A percentile compares a stretch with the other conserved stretches of the same genome.
Conservation (phyloP, 1,140 invertebrate genomes). For the Phenacoccus solenopsis region DNA sequence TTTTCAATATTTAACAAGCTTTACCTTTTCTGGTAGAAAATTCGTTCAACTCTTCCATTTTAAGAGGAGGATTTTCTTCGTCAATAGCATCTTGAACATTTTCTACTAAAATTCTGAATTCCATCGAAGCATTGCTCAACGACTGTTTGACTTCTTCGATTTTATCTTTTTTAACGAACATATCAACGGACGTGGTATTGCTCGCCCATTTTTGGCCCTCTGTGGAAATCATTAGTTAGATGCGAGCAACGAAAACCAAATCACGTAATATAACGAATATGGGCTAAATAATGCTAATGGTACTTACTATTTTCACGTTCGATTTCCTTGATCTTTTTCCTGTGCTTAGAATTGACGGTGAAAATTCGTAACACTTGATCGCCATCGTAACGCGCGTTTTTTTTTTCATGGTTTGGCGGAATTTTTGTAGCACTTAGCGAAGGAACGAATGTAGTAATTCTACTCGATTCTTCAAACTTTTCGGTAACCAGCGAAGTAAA, state of each 20-base stretch:
- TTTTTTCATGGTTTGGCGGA: neutral
- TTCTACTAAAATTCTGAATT: conserved; percentile 51
- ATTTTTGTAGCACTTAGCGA: neutral
- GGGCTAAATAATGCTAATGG: too few relatives aligned
- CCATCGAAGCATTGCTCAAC: conserved; percentile 32
- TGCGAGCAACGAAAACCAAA: too few relatives aligned
- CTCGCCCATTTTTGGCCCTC: conserved; percentile 27
- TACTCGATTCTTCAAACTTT: neutral
- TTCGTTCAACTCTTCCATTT: conserved; percentile 44
- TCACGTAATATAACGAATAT: too few relatives aligned
- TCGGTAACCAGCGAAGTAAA: neutral
- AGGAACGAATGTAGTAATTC: neutral
- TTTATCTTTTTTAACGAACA: conserved; percentile 26
- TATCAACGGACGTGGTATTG: conserved; percentile 26
- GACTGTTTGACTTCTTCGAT: conserved; percentile 24
- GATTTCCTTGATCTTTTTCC: conserved; percentile 23
- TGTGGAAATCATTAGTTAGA: conserved; percentile 22
- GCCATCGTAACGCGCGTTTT: conserved; percentile 23
- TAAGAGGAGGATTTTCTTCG: conserved; percentile 55
- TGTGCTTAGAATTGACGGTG: conserved; percentile 19
- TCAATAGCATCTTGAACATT: conserved; percentile 63
- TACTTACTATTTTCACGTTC: conserved; percentile 25
- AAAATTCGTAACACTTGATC: conserved; percentile 25
- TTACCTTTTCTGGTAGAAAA: conserved; percentile 58
- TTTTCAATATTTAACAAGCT: neutral